These are phyloP conservation scores for Megaceryle maxima DNA, from an alignment of 2,113 vertebrate species.

Conservation along the genomic window DNA sequence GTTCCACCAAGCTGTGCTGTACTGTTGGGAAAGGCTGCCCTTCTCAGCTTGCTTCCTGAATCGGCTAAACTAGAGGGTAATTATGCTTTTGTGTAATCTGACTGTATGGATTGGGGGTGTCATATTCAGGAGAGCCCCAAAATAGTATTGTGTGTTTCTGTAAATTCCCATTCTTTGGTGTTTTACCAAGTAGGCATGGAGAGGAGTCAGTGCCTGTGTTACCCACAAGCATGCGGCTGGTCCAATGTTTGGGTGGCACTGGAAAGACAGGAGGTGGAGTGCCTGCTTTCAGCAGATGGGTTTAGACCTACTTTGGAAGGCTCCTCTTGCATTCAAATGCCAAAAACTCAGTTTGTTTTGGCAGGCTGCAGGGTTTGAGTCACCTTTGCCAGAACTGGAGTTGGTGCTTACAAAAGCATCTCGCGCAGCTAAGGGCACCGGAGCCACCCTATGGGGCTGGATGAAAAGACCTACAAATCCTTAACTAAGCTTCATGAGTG, in stretches of 20 bases:
- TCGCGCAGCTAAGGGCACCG: background rate
- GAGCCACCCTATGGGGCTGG: background rate
- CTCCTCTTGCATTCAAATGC: background rate
- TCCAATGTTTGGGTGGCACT: background rate
- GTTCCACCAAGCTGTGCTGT: background rate
- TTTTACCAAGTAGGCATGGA: accelerated
- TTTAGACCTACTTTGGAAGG: background rate
- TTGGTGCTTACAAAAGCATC: background rate
- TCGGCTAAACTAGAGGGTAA: background rate
- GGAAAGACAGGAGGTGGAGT: background rate
- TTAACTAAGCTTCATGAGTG: background rate
- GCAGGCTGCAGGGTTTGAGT: background rate
- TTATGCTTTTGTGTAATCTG: background rate
- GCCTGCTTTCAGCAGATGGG: accelerated
- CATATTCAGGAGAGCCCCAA: background rate
- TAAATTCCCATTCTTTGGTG: accelerated
- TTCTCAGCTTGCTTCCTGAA: background rate
- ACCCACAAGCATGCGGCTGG: background rate
- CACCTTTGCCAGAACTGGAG: background rate
- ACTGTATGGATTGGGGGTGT: accelerated
- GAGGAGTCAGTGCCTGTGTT: background rate
- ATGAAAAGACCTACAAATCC: background rate
- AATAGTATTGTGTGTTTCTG: background rate
- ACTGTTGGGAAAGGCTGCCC: background rate
- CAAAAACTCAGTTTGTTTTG: accelerated